Conservation (phyloP, 2,888 invertebrate species). For the Lasioglossum leucozonium region DNA sequence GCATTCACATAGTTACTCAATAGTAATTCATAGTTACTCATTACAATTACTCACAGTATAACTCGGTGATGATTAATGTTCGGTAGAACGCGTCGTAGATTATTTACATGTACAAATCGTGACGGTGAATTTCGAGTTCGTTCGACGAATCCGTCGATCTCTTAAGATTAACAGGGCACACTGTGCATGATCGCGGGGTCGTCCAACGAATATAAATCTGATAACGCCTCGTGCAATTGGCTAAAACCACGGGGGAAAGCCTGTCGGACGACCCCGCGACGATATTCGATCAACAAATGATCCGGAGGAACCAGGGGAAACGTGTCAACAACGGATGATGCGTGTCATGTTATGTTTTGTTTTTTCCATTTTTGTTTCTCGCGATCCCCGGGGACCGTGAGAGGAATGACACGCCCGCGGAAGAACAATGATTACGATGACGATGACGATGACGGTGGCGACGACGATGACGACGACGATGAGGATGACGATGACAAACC, state of each 20-base stretch:
- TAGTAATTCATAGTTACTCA: neutral
- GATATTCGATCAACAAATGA: slow-evolving; percentile 25
- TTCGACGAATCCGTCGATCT: neutral
- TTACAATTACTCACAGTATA: slow-evolving; percentile 32
- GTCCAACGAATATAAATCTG: neutral
- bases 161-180: neutral
- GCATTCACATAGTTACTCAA: slow-evolving; percentile 3
- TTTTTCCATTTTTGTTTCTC: slow-evolving; percentile 2
- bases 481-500: slow-evolving; percentile 41
- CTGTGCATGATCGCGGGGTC: neutral
- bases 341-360: slow-evolving; percentile 15
- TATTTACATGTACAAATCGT: slow-evolving; percentile 64
- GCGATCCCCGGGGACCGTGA: slow-evolving; percentile 36
- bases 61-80: slow-evolving; percentile 22
- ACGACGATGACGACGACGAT: slow-evolving; percentile 25
- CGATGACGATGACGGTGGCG: slow-evolving; percentile 34
- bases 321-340: slow-evolving; percentile 24
- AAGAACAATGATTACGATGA: slow-evolving; percentile 50
- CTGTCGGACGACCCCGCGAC: slow-evolving; percentile 19
- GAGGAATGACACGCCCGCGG: slow-evolving; percentile 41
- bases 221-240: slow-evolving; percentile 6
- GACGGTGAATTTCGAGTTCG: slow-evolving; percentile 6
- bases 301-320: slow-evolving; percentile 27
- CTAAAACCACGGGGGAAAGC: slow-evolving; percentile 16
- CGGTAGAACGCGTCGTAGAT: slow-evolving; percentile 52